Evolutionary conservation across 2,797 vertebrate genomes (phyloP).

Genomic region (Oreochromis mossambicus): DNA sequence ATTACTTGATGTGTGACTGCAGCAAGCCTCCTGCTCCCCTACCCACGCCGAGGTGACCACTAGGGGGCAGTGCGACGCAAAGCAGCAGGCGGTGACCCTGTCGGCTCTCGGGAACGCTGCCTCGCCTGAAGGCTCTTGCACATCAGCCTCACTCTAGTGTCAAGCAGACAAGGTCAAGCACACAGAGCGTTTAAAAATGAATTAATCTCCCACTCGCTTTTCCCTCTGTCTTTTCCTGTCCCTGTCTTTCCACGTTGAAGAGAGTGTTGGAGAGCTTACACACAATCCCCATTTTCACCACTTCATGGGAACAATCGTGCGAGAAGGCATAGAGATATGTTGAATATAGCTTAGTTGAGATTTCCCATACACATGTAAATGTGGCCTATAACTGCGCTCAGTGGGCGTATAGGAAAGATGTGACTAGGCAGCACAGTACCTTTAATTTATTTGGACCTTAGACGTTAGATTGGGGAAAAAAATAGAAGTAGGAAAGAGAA

Average conservation of each 20-base stretch:
- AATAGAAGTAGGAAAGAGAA: not conserved
- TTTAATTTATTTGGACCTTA: not conserved
- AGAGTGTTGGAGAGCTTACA: slow-evolving; percentile 38
- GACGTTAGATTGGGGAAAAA: not conserved
- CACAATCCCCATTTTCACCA: slow-evolving; percentile 47
- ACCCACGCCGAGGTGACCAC: slow-evolving; percentile 30
- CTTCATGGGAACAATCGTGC: slow-evolving; percentile 37
- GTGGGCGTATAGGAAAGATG: not conserved
- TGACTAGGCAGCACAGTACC: not conserved
- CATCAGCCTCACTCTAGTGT: slow-evolving; percentile 60
- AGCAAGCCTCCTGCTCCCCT: not conserved
- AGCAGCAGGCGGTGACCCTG: slow-evolving; percentile 23
- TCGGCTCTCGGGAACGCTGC: slow-evolving; percentile 9
- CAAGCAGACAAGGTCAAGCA: slow-evolving; percentile 75
- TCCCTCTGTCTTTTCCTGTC: not conserved
- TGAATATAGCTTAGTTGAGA: not conserved
- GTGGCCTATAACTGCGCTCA: slow-evolving; percentile 15
- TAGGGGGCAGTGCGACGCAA: slow-evolving; percentile 74
- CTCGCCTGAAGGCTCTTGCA: slow-evolving; percentile 40
- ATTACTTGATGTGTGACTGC: slow-evolving; percentile 11
- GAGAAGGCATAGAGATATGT: slow-evolving; percentile 1
- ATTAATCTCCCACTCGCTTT: slow-evolving; percentile 54
- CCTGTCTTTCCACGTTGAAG: not conserved
- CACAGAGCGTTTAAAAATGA: slow-evolving; percentile 69
- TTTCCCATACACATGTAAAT: not conserved